Conservation (phyloP, 2,797 vertebrate genomes). For the Hapalemur alaotrensis region DNA sequence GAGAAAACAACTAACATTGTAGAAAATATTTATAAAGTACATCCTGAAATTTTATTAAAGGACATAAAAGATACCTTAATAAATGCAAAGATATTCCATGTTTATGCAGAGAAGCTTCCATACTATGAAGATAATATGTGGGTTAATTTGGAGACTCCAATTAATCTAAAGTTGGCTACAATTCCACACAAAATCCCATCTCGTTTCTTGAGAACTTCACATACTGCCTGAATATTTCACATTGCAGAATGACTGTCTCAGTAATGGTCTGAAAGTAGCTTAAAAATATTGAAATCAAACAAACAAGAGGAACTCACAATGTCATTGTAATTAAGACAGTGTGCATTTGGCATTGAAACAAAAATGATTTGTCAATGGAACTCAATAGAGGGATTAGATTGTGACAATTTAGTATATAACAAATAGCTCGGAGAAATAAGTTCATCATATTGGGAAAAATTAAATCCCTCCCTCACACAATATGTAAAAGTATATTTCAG, state of each 20-base stretch:
- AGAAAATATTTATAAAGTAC: slow-evolving; percentile 58
- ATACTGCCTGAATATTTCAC: neutral
- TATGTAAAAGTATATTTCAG: slow-evolving; percentile 26
- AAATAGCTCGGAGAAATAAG: neutral
- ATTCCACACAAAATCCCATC: slow-evolving; percentile 18
- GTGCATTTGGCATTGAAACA: neutral
- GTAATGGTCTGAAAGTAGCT: slow-evolving; percentile 1
- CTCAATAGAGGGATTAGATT: neutral
- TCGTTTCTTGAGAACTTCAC: neutral
- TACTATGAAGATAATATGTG: slow-evolving; percentile 33
- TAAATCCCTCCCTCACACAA: neutral
- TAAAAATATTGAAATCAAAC: slow-evolving; percentile 50
- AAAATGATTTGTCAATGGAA: neutral
- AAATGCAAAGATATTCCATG: slow-evolving; percentile 56
- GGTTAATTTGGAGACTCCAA: slow-evolving; percentile 25
- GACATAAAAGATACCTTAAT: slow-evolving; percentile 49
- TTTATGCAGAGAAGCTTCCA: slow-evolving; percentile 11
- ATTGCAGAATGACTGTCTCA: neutral
- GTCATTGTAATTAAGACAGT: slow-evolving; percentile 10
- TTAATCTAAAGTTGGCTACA: slow-evolving; percentile 48
- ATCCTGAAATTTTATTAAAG: slow-evolving; percentile 63
- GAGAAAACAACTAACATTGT: slow-evolving; percentile 24
- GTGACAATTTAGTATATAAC: neutral
- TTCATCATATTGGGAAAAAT: slow-evolving; percentile 14
- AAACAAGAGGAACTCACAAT: neutral